Evolutionary conservation across 2,113 vertebrate genomes (phyloP).

Genomic region (Mormyrus iriodes): DNA sequence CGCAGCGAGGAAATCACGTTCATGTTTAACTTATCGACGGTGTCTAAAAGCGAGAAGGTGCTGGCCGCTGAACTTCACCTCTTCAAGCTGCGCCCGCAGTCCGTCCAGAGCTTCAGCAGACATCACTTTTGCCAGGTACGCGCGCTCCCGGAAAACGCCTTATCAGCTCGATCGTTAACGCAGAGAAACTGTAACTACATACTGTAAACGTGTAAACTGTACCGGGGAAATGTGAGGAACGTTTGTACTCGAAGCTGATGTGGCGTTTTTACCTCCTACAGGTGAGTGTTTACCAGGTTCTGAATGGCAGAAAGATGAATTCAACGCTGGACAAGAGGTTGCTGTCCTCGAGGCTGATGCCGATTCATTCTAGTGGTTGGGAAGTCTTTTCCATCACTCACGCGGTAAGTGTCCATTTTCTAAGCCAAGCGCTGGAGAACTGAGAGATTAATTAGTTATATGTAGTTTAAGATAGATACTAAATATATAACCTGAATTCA

Average conservation of each 20-base stretch:
- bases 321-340: slow-evolving; percentile 57
- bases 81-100: slow-evolving; percentile 69
- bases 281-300: slow-evolving; percentile 78
- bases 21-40: slow-evolving; percentile 72
- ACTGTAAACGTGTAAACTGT: neutral
- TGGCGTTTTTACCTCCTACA: slow-evolving; percentile 34
- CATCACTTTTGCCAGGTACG: slow-evolving; percentile 79
- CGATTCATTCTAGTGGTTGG: slow-evolving; percentile 74
- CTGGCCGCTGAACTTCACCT: slow-evolving; percentile 81
- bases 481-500: neutral
- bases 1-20: slow-evolving; percentile 67
- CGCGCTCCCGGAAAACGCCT: too few species aligned
- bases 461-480: neutral
- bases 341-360: slow-evolving; percentile 68
- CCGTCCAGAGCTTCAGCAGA: slow-evolving; percentile 41
- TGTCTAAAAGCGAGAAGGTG: slow-evolving; percentile 72
- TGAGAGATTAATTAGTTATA: neutral
- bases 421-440: neutral
- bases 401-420: slow-evolving; percentile 63
- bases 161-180: neutral
- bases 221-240: neutral
- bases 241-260: neutral
- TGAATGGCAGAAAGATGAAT: slow-evolving; percentile 53
- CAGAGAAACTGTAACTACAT: neutral
- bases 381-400: slow-evolving; percentile 80